Conservation (phyloP, 2,888 invertebrate genomes). For the Campoplex nolae region DNA sequence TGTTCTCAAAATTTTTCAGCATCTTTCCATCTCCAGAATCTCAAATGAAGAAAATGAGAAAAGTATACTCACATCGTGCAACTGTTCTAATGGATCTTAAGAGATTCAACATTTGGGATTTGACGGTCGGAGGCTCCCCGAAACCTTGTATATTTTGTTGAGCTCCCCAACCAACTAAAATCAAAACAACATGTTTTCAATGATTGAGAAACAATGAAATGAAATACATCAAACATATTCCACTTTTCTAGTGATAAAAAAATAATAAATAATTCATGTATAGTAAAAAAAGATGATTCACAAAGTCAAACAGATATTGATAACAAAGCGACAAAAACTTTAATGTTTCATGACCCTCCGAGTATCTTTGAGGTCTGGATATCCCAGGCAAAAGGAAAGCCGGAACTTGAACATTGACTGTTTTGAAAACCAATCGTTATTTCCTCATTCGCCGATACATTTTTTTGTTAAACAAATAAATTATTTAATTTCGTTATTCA, state of each 20-base stretch:
- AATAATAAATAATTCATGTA: background rate
- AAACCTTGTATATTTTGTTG: constrained; percentile 92
- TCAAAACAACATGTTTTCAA: constrained; percentile 9
- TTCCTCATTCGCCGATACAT: too few relatives aligned
- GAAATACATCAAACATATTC: background rate
- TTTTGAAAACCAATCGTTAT: too few relatives aligned
- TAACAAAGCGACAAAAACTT: background rate
- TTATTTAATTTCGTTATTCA: too few relatives aligned
- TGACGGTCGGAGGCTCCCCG: constrained; percentile 93
- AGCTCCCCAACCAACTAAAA: constrained; percentile 95
- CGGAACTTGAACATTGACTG: background rate
- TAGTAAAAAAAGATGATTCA: too few relatives aligned
- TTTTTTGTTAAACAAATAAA: too few relatives aligned
- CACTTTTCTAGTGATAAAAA: background rate
- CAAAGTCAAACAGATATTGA: background rate
- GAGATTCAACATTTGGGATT: constrained; percentile 95
- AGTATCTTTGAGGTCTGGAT: too few relatives aligned
- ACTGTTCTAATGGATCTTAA: constrained; percentile 98
- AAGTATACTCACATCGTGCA: constrained; percentile 93
- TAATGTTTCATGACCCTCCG: too few relatives aligned
- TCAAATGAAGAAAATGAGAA: constrained; percentile 22
- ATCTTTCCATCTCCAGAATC: background rate
- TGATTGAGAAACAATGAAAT: background rate
- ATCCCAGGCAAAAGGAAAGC: background rate
- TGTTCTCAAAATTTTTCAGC: constrained; percentile 10